Percentiles rank a stretch among this genome's conserved stretches.
These are phyloP conservation scores for Icerya purchasi DNA, from an alignment of 2,888 invertebrate species.

Conservation along the genomic window DNA sequence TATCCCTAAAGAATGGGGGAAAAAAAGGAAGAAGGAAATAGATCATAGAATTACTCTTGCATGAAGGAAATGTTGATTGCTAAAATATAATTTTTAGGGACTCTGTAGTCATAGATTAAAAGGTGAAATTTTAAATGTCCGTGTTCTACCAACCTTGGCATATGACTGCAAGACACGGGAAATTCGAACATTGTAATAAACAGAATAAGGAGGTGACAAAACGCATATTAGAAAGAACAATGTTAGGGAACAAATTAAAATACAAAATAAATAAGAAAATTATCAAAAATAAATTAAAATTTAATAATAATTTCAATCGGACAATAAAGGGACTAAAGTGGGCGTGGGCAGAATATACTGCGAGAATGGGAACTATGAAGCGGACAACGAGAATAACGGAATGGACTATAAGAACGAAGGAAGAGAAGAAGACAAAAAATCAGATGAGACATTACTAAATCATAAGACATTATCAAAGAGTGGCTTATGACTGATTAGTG, in stretches of 20 bases:
- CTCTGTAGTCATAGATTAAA: neutral
- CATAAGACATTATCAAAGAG: no score
- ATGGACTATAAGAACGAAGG: neutral
- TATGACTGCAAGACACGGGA: slow-evolving; percentile 5
- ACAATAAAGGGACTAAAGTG: neutral
- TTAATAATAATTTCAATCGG: neutral
- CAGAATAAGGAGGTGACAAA: neutral
- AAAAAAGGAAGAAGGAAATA: neutral
- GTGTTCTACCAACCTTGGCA: slow-evolving; percentile 2
- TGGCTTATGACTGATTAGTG: no score
- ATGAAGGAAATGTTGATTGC: neutral
- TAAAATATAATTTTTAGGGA: slow-evolving; percentile 2
- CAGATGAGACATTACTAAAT: no score
- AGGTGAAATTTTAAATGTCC: slow-evolving; percentile 1
- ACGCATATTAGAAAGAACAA: slow-evolving; percentile 1
- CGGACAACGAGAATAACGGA: neutral
- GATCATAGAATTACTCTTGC: neutral
- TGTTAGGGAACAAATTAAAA: slow-evolving; percentile 1
- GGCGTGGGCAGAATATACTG: slow-evolving; percentile 3
- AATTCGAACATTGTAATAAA: neutral
- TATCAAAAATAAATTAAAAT: neutral
- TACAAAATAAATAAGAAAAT: neutral
- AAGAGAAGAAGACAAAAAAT: neutral
- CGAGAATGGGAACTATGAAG: neutral
- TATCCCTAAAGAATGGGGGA: neutral